Evolutionary conservation across 1,140 invertebrate genomes (phyloP), one percentile per base, ranked within the genome.

Genomic region (Aphidius ervi): DNA sequence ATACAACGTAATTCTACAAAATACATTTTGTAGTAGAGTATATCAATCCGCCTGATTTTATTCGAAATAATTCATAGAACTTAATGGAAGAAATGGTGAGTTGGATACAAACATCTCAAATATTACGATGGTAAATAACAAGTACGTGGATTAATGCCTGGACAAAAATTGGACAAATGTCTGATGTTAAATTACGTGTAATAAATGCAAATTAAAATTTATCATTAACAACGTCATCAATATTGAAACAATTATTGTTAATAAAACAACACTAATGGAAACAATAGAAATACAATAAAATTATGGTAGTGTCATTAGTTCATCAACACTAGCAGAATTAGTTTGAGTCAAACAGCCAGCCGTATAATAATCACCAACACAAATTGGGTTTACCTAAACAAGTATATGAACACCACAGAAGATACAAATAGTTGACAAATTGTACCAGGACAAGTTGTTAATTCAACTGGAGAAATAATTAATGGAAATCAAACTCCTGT

Each of bases 121-220:
- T n/a, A n/a, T n/a, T n/a, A n/a, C n/a, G 93, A 95, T 77, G 94
- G 94, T 16, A 94, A 95, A 78, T 81, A 97, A 1, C 93, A 94
- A 74, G 93, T 97, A 4, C 85, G 91, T 61, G 95, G 95, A 6
- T 80, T 98, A 2, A 84, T 95, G 74, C 91, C 93, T 50, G 93
- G 94, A n/a, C 95, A 98, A 71, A 93, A 97, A 68, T 80, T 97
- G 37, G 87, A 31, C 91, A 96, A 73, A 88, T 95, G 83, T 87
- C 94, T 0, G 94, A 97, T 80, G 95, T 95, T 0, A 93, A 95
- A 76, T 78, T 97, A 41, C 94, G 97, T 70, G 88, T 97, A 4
- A 82, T 95, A 20, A 90, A 86, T 45, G 85, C 84, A 20, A 71
- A 78, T 56, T 81, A 81, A 67, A 71, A 71, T 42, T 69, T 74